A percentile compares a stretch with the other conserved stretches of the same genome.
Conservation (phyloP, 2,113 vertebrate genomes). For the Proterorhinus semilunaris region DNA sequence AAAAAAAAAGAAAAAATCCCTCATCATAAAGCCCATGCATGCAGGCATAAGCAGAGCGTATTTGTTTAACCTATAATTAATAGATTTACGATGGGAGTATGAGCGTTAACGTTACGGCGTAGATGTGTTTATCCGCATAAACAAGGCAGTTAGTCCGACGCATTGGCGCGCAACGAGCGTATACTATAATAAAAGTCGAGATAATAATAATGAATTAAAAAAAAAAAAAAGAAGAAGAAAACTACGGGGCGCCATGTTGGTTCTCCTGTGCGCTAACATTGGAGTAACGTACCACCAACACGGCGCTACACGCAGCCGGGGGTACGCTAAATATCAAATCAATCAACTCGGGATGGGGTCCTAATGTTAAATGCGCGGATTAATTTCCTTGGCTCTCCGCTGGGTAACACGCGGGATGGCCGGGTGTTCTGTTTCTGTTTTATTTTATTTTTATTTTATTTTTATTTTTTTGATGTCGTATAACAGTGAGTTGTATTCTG, state of each 20-base stretch:
- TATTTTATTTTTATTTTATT: too few species aligned
- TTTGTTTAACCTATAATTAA: conserved; percentile 4
- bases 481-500: neutral
- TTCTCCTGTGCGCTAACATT: neutral
- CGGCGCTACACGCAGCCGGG: neutral
- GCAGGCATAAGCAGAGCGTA: neutral
- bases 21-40: neutral
- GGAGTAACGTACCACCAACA: neutral
- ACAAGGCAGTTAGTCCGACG: neutral
- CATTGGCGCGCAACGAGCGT: too few species aligned
- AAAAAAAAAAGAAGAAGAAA: too few species aligned
- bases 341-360: conserved; percentile 1
- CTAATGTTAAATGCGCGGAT: neutral
- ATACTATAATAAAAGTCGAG: too few species aligned
- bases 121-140: neutral
- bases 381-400: neutral
- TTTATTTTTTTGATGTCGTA: too few species aligned
- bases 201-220: too few species aligned
- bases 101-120: neutral
- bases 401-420: neutral
- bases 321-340: conserved; percentile 10
- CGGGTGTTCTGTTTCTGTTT: neutral
- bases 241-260: neutral
- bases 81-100: neutral
- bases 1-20: too few species aligned